A percentile compares a stretch with the other conserved stretches of the same genome.
phyloP scores from a whole-genome alignment of 2,797 vertebrate genomes.

The Perodicticus potto region DNA sequence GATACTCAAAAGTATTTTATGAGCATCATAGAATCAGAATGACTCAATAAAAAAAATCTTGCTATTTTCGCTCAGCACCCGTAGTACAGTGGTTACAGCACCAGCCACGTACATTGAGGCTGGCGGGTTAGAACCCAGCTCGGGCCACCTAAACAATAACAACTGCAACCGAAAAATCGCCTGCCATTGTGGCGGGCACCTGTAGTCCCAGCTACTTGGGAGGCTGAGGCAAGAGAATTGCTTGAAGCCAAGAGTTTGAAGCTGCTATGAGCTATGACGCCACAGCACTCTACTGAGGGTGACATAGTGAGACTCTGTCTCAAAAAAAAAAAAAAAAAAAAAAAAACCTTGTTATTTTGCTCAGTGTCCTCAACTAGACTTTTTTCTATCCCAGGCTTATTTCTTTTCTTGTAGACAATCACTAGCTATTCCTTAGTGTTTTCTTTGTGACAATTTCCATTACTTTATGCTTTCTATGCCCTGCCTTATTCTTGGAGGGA shows the following conservation, averaged over 20 bases:
- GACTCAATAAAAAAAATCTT: not conserved
- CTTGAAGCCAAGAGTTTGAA: no score
- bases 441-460: not conserved
- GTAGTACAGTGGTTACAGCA: no score
- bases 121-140: no score
- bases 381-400: not conserved
- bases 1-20: not conserved
- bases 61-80: not conserved
- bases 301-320: no score
- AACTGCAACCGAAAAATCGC: no score
- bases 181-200: accelerated
- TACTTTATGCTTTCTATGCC: not conserved
- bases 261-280: no score
- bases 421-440: not conserved
- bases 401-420: not conserved
- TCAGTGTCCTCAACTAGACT: not conserved
- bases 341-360: not conserved
- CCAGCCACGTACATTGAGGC: no score
- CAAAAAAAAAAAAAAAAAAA: no score
- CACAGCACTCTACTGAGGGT: no score
- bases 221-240: no score
- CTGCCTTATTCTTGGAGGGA: not conserved
- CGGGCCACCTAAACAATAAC: no score
- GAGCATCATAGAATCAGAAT: not conserved
- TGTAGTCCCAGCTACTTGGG: no score